Conservation (phyloP, 1,140 invertebrate genomes). For the Medauroidea extradentata region DNA sequence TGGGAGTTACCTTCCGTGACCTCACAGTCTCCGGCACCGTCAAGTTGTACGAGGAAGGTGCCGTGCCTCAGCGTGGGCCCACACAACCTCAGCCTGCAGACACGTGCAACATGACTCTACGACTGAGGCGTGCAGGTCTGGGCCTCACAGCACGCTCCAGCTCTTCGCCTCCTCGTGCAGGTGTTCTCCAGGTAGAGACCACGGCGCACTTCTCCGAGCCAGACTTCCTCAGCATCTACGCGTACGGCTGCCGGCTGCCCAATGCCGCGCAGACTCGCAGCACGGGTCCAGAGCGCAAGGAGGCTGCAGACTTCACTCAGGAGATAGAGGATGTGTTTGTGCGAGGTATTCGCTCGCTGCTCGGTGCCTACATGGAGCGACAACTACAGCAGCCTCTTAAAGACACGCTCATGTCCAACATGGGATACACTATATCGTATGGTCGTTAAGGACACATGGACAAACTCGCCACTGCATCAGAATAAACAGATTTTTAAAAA, state of each 20-base stretch:
- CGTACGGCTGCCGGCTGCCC: conserved; percentile 64
- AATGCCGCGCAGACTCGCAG: conserved; percentile 29
- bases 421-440: conserved; percentile 80
- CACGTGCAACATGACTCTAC: conserved; percentile 71
- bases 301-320: conserved; percentile 1
- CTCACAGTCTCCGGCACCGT: conserved; percentile 64
- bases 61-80: conserved; percentile 41
- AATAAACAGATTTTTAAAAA: too few species aligned
- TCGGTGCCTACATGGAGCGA: conserved; percentile 77
- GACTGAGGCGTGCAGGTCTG: conserved; percentile 69
- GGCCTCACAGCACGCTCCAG: conserved; percentile 57
- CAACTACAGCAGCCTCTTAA: conserved; percentile 77
- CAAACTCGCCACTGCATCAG: too few species aligned
- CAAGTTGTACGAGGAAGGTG: conserved; percentile 26
- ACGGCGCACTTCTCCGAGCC: conserved; percentile 78
- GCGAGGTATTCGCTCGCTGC: conserved; percentile 67
- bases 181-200: conserved; percentile 65
- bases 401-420: conserved; percentile 76
- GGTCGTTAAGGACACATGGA: too few species aligned
- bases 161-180: conserved; percentile 46
- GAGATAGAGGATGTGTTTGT: conserved; percentile 82
- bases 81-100: conserved; percentile 40
- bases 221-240: conserved; percentile 76
- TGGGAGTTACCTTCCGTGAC: conserved; percentile 69
- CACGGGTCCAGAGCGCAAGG: conserved; percentile 26